phyloP scores from a whole-genome alignment of 2,113 vertebrate genomes.

The Cynopterus brachyotis region DNA sequence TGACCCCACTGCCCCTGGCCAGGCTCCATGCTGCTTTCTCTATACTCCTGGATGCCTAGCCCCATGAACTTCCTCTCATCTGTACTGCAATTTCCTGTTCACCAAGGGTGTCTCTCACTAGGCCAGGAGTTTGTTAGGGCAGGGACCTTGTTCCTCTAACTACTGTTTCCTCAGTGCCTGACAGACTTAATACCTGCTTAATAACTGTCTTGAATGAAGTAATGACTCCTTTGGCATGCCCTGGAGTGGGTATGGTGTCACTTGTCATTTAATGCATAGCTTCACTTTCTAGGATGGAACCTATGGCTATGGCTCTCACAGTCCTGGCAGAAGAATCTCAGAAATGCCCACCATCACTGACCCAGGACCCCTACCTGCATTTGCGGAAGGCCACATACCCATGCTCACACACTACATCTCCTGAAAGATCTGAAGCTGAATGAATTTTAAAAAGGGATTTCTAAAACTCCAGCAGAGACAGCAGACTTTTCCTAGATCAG shows the following conservation, averaged over 20 bases:
- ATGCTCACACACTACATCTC: not conserved
- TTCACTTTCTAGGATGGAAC: not conserved
- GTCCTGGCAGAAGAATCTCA: not conserved
- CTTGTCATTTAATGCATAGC: not conserved
- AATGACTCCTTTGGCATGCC: not conserved
- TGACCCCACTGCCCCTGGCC: not conserved
- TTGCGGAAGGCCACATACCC: too few relatives aligned
- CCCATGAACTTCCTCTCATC: not conserved
- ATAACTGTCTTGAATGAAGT: not conserved
- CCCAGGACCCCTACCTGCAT: not conserved
- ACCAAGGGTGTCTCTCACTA: not conserved
- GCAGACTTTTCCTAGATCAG: not conserved
- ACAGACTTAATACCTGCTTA: not conserved
- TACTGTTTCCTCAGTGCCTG: not conserved
- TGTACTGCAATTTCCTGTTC: not conserved
- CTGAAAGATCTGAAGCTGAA: not conserved
- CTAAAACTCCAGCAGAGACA: not conserved
- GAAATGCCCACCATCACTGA: not conserved
- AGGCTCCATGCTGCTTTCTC: not conserved
- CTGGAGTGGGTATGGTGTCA: not conserved
- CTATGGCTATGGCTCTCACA: not conserved
- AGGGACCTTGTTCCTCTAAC: not conserved
- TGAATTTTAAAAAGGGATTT: not conserved
- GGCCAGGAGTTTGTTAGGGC: not conserved
- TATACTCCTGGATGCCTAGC: not conserved